Base-by-base conservation (phyloP, 2,888 invertebrate genomes). In the Strigamia maritima region DNA sequence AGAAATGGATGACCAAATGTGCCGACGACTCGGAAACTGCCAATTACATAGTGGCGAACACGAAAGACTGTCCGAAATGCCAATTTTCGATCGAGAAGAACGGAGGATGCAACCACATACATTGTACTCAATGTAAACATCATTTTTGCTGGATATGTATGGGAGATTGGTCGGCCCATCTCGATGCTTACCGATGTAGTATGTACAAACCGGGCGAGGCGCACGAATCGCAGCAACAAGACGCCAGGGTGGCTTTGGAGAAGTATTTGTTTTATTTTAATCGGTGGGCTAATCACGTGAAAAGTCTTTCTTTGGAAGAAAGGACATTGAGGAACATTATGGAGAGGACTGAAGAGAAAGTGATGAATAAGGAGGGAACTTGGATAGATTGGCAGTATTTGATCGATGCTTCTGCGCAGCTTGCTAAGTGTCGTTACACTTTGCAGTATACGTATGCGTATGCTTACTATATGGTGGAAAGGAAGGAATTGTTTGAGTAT, bases 311-410 rank as follows among this genome's bases (percentile, higher is more conserved):
- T 86, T 88, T 99, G 84, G 99, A 99, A 87, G 95, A 97, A 85
- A 95, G 98, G 87, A 96, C 98, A 1, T 88, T 97, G 83, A 92
- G 94, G 83, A 93, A 91, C 84, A 92, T 98, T 82, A 93, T 94
- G 84, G 90, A 92, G 82, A 90, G 97, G 78, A 98, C 98, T 80
- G 94, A 98, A 86, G 92, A 94, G 83, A 98, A 98, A 90, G 83
- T 98, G 91, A 94, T 94, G 84, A 93, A 87, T 78, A 88, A 95
- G 80, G 92, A 95, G 84, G 99, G 99, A 22, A 99, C 99, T 0
- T 99, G 98, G 98, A 99, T 99, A 83, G 99, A 99, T 87, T 99
- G 99, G 99, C 98, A 99, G 87, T 98, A 98, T 88, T 90, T 99
- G 75, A 93, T 97, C 86, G 94, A 94, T 84, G 95, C 98, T 7